Conservation (phyloP, 2,113 vertebrate species). For the Parotia lawesii region DNA sequence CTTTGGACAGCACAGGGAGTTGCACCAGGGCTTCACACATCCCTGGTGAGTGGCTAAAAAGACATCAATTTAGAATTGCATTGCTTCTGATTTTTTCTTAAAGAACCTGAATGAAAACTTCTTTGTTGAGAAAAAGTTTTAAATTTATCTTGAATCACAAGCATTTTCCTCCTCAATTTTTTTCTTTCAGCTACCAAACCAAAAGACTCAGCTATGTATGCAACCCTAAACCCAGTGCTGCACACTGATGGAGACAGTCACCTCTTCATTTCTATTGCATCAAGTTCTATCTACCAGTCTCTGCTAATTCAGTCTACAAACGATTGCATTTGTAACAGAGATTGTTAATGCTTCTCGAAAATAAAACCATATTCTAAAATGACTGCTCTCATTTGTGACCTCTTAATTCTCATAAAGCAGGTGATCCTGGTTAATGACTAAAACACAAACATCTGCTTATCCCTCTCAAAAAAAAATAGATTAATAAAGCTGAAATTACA, state of each 20-base stretch:
- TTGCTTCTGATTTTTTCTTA: background rate
- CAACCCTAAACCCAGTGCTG: background rate
- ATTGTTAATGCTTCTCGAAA: background rate
- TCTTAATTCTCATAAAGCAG: slow-evolving; percentile 48
- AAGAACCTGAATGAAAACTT: background rate
- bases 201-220: background rate
- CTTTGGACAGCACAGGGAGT: background rate
- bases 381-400: slow-evolving; percentile 9
- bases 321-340: background rate
- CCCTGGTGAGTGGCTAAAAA: background rate
- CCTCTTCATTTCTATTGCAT: background rate
- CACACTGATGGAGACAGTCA: background rate
- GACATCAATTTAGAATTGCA: background rate
- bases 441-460: slow-evolving; percentile 33
- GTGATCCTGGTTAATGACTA: slow-evolving; percentile 40
- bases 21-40: background rate
- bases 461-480: background rate
- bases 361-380: background rate
- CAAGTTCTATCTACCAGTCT: background rate
- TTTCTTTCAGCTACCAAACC: background rate
- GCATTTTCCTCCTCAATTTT: background rate
- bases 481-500: slow-evolving; percentile 46
- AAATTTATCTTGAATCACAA: background rate
- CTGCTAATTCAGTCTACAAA: background rate
- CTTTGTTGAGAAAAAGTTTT: background rate